phyloP scores from a whole-genome alignment of 23 tunicate genomes.

The Oikopleura albicans region DNA sequence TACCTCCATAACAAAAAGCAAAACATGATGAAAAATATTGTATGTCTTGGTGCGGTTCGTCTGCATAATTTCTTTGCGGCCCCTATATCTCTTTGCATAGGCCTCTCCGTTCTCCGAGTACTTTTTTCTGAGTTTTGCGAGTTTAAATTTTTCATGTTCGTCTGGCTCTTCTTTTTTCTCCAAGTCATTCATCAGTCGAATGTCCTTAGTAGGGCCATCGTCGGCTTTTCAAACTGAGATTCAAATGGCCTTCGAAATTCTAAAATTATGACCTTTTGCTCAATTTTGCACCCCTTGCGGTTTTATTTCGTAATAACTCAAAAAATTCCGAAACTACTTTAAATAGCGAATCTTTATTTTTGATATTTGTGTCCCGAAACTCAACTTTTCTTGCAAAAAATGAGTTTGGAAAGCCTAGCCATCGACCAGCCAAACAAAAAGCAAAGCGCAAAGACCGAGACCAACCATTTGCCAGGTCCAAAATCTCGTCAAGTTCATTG shows the following conservation, averaged over 20 bases:
- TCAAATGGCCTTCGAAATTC: too few relatives aligned
- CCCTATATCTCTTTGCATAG: background rate
- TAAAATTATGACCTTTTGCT: too few relatives aligned
- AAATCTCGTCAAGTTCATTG: background rate
- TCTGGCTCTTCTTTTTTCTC: background rate
- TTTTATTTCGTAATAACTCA: too few relatives aligned
- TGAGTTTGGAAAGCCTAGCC: background rate
- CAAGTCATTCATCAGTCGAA: background rate
- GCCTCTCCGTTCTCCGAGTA: background rate
- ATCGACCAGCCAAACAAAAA: background rate
- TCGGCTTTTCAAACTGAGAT: background rate
- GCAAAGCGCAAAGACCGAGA: background rate
- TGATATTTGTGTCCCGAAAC: too few relatives aligned
- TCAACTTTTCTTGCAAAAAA: background rate
- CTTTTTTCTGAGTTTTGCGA: background rate
- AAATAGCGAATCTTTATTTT: too few relatives aligned
- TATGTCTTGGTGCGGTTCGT: background rate
- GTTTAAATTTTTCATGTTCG: background rate
- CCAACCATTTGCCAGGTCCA: constrained; percentile 17
- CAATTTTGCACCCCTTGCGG: too few relatives aligned
- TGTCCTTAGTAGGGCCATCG: background rate
- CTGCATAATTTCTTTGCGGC: background rate
- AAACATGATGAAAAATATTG: background rate
- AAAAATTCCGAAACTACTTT: too few relatives aligned
- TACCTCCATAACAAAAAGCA: background rate